Percentiles rank a stretch among this genome's conserved stretches.
These are phyloP conservation scores for Steinernema carpocapsae DNA, from an alignment of 2,888 invertebrate species.

Conservation along the genomic window DNA sequence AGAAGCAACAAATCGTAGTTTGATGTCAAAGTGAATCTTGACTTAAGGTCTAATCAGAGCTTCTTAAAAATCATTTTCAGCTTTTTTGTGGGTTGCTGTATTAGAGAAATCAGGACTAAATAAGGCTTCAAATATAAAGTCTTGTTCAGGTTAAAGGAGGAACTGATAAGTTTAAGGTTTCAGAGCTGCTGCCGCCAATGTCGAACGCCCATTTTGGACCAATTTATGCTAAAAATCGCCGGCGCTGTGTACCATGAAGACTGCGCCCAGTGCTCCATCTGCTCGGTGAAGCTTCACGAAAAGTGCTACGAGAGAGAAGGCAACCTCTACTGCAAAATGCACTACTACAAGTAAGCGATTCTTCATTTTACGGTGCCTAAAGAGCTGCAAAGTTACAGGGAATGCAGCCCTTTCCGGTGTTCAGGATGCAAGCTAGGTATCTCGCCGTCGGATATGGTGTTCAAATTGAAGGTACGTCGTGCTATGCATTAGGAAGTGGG, in stretches of 20 bases:
- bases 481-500: not conserved
- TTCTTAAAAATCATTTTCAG: too few species aligned
- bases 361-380: slow-evolving; percentile 12
- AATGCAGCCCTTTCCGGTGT: slow-evolving; percentile 58
- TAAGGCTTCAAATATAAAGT: too few species aligned
- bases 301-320: slow-evolving; percentile 97
- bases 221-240: slow-evolving; percentile 40
- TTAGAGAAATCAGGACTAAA: too few species aligned
- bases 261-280: slow-evolving; percentile 95
- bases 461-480: slow-evolving; percentile 56
- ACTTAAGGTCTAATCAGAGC: too few species aligned
- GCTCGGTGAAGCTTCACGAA: slow-evolving; percentile 87
- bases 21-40: too few species aligned
- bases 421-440: slow-evolving; percentile 63
- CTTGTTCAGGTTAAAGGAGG: too few species aligned
- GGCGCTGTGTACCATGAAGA: slow-evolving; percentile 96
- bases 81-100: too few species aligned
- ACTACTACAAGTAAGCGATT: slow-evolving; percentile 90
- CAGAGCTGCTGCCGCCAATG: slow-evolving; percentile 35
- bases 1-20: too few species aligned
- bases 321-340: slow-evolving; percentile 93
- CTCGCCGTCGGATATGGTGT: slow-evolving; percentile 64
- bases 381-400: slow-evolving; percentile 47
- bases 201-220: slow-evolving; percentile 32
- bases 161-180: too few species aligned